Percentiles rank a stretch among this genome's conserved stretches.
These are phyloP conservation scores for Zonotrichia albicollis DNA, from an alignment of 2,797 vertebrate species.

Conservation along the genomic window DNA sequence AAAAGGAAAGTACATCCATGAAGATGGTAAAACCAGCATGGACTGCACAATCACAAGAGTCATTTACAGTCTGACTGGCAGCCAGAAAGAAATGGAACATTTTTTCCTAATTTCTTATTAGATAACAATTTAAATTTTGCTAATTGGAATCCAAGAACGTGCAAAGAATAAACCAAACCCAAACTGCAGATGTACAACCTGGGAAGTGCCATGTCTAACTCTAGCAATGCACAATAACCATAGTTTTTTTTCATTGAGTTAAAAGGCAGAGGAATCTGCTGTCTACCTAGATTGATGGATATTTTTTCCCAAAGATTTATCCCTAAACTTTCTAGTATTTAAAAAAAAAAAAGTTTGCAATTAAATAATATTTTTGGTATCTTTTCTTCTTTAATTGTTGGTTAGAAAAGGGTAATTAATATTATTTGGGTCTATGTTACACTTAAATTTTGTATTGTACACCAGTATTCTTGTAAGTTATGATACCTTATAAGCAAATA, in stretches of 20 bases:
- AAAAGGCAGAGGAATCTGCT: neutral
- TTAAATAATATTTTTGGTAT: neutral
- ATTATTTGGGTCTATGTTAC: neutral
- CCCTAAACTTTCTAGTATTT: neutral
- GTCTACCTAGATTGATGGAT: neutral
- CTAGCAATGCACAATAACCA: neutral
- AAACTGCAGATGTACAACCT: neutral
- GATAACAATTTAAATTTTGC: neutral
- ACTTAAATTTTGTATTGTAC: neutral
- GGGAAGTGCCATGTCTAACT: rapidly evolving
- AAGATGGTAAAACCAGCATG: neutral
- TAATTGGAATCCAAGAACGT: neutral
- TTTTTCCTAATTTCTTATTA: neutral
- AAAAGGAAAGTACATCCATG: neutral
- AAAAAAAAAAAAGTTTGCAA: neutral
- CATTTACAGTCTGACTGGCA: neutral
- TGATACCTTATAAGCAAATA: neutral
- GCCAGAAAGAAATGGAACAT: neutral
- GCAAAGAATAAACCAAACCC: neutral
- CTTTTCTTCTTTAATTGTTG: neutral
- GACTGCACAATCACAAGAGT: neutral
- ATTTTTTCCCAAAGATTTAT: neutral
- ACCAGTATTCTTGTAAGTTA: neutral
- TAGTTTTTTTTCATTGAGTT: neutral
- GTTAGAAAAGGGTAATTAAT: neutral